Evolutionary conservation across 2,888 invertebrate species (phyloP).

Genomic region (Andrena haemorrhoa): DNA sequence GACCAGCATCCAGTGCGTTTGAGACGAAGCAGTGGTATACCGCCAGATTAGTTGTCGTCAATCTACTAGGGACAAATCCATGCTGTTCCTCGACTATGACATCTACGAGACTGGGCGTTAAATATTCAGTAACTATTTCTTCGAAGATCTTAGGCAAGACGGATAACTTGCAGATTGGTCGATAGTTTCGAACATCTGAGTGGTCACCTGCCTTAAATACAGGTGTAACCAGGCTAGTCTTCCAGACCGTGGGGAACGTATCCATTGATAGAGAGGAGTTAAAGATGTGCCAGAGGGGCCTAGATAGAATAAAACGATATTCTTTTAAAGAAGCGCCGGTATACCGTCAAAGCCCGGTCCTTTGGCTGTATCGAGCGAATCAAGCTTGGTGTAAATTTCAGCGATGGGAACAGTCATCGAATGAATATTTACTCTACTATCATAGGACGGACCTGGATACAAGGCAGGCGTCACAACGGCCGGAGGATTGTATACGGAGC

Average conservation of each 20-base stretch:
- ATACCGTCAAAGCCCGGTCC: slow-evolving; percentile 41
- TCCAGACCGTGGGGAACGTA: slow-evolving; percentile 49
- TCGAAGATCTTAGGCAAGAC: slow-evolving; percentile 59
- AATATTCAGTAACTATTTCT: slow-evolving; percentile 10
- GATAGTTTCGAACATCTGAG: slow-evolving; percentile 44
- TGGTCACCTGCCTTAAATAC: slow-evolving; percentile 54
- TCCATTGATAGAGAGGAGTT: slow-evolving; percentile 46
- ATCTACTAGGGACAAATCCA: not conserved
- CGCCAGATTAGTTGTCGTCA: not conserved
- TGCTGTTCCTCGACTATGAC: not conserved
- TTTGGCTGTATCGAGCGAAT: slow-evolving; percentile 3
- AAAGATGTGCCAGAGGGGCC: slow-evolving; percentile 38
- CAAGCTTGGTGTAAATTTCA: not conserved
- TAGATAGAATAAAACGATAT: slow-evolving; percentile 34
- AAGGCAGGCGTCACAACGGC: too few relatives aligned
- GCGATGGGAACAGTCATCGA: not conserved
- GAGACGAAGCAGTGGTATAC: too few relatives aligned
- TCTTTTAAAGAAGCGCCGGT: slow-evolving; percentile 14
- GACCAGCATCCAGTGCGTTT: too few relatives aligned
- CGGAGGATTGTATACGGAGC: too few relatives aligned
- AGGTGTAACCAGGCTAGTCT: slow-evolving; percentile 46
- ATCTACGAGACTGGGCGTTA: not conserved
- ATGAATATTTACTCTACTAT: not conserved
- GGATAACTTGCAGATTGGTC: slow-evolving; percentile 51
- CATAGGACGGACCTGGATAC: too few relatives aligned